Evolutionary conservation across 2,888 invertebrate genomes (phyloP).

Genomic region (Heliconius charithonia): DNA sequence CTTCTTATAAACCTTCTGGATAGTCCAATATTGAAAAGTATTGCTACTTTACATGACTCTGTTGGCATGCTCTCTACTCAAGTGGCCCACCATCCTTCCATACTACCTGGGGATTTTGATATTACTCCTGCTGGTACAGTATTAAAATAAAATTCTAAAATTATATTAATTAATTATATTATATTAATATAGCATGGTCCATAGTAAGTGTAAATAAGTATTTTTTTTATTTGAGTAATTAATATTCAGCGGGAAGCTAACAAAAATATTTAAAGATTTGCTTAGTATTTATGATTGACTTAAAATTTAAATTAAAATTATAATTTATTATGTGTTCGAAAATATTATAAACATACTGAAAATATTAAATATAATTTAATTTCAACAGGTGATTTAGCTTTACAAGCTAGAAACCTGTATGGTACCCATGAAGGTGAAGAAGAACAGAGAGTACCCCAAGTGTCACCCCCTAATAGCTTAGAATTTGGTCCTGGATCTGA

Average conservation of each 20-base stretch:
- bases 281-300: too few species aligned
- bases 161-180: too few species aligned
- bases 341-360: background rate
- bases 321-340: background rate
- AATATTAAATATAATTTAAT: conserved; percentile 10
- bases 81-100: conserved; percentile 94
- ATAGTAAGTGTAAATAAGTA: background rate
- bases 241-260: too few species aligned
- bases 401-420: conserved; percentile 77
- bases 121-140: conserved; percentile 89
- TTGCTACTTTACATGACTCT: conserved; percentile 96
- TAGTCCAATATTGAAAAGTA: conserved; percentile 95
- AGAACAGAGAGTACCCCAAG: conserved; percentile 91
- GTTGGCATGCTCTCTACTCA: conserved; percentile 93
- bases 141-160: conserved; percentile 20
- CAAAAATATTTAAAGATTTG: too few species aligned
- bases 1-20: conserved; percentile 92
- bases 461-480: conserved; percentile 89
- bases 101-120: conserved; percentile 96
- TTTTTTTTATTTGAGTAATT: background rate
- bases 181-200: background rate
- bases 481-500: conserved; percentile 89
- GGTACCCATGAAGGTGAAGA: conserved; percentile 85
- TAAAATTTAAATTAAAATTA: too few species aligned
- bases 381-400: conserved; percentile 71